Evolutionary conservation across 2,113 vertebrate species (phyloP).

Genomic region (Parus major): DNA sequence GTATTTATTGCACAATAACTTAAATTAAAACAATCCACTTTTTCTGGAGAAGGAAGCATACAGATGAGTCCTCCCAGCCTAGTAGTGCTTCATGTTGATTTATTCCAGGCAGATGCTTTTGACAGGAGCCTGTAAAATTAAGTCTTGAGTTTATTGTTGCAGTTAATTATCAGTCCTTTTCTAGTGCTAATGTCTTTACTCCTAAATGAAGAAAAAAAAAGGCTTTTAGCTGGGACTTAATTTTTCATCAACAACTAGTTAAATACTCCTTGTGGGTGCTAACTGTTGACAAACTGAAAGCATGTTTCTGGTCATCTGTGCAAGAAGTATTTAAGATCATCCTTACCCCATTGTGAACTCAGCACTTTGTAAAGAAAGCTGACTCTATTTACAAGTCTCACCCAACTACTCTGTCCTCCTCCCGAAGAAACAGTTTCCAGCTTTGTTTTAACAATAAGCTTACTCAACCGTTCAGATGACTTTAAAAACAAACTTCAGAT

Average conservation of each 20-base stretch:
- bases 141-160: slow-evolving; percentile 78
- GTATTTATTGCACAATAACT: slow-evolving; percentile 7
- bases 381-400: slow-evolving; percentile 58
- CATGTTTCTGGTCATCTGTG: slow-evolving; percentile 38
- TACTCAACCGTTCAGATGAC: slow-evolving; percentile 66
- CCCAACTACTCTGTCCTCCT: slow-evolving; percentile 1
- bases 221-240: slow-evolving; percentile 49
- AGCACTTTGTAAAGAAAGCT: slow-evolving; percentile 34
- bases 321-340: neutral
- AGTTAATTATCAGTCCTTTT: slow-evolving; percentile 77
- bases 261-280: slow-evolving; percentile 23
- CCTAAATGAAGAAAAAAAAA: slow-evolving; percentile 57
- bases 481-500: slow-evolving; percentile 15
- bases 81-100: slow-evolving; percentile 73
- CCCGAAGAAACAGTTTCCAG: slow-evolving; percentile 49
- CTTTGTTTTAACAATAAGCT: slow-evolving; percentile 73
- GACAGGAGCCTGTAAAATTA: slow-evolving; percentile 85
- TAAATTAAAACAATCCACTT: slow-evolving; percentile 64
- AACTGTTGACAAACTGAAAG: slow-evolving; percentile 50
- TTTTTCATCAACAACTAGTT: slow-evolving; percentile 62
- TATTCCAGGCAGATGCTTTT: slow-evolving; percentile 85
- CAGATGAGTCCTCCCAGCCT: slow-evolving; percentile 25
- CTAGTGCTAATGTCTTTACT: slow-evolving; percentile 72
- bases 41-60: slow-evolving; percentile 38
- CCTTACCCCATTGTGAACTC: neutral